phyloP scores from a whole-genome alignment of 2,888 invertebrate species.

The Cosmopolites sordidus region DNA sequence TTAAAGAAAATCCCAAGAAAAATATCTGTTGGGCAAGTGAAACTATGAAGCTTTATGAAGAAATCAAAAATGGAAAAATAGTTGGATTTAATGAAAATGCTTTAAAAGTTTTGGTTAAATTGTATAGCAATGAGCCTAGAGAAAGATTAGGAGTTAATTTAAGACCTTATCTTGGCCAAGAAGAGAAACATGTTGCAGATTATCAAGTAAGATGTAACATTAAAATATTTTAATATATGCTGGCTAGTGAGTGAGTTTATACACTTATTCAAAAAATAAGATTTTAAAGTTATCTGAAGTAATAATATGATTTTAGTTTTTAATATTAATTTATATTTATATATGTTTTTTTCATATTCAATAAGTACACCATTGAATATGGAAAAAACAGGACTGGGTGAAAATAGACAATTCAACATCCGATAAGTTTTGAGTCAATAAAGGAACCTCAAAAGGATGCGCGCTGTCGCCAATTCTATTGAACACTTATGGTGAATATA shows the following conservation, averaged over 20 bases:
- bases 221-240: background rate
- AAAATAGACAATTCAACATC: too few relatives aligned
- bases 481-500: too few relatives aligned
- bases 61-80: conserved; percentile 66
- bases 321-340: background rate
- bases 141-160: conserved; percentile 58
- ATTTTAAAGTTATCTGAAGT: background rate
- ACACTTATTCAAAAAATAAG: too few relatives aligned
- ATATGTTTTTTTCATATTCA: background rate
- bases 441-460: too few relatives aligned
- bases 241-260: background rate
- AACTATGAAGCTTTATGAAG: conserved; percentile 69
- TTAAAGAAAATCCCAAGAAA: conserved; percentile 62
- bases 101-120: conserved; percentile 66
- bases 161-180: conserved; percentile 68
- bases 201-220: conserved; percentile 49
- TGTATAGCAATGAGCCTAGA: conserved; percentile 68
- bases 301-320: background rate
- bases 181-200: conserved; percentile 59
- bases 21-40: conserved; percentile 79
- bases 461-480: too few relatives aligned
- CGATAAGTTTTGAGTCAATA: too few relatives aligned
- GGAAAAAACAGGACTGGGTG: too few relatives aligned
- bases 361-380: too few relatives aligned
- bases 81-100: conserved; percentile 78